Percentiles rank a stretch among this genome's conserved stretches.
These are phyloP conservation scores for Hyperoplus lanceolatus DNA, from an alignment of 2,797 vertebrate species.

Conservation along the genomic window DNA sequence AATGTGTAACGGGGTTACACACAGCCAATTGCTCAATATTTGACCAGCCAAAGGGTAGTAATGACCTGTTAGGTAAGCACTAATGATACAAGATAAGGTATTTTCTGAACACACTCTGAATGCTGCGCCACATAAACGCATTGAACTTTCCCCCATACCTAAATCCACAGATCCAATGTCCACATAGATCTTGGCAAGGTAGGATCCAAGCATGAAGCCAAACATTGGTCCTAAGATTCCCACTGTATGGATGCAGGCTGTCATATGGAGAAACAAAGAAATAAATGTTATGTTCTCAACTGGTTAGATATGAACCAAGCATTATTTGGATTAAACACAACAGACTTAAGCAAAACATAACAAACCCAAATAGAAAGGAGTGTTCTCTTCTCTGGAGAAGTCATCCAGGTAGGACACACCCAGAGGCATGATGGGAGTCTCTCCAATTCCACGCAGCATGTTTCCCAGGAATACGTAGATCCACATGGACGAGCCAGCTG, in stretches of 20 bases:
- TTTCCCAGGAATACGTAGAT: conserved; percentile 88
- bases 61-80: neutral
- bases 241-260: conserved; percentile 90
- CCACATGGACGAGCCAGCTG: conserved; percentile 84
- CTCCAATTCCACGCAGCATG: conserved; percentile 88
- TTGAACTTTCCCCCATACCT: conserved; percentile 81
- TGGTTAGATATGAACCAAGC: neutral
- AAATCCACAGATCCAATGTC: conserved; percentile 90
- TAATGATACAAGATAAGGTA: neutral
- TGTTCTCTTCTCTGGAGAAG: conserved; percentile 86
- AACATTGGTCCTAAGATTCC: conserved; percentile 90
- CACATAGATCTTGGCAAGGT: conserved; percentile 91
- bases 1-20: neutral
- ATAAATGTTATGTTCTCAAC: neutral
- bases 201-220: conserved; percentile 92
- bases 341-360: neutral
- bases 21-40: neutral
- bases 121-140: neutral
- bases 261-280: conserved; percentile 34
- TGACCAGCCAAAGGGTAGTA: neutral
- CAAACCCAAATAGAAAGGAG: conserved; percentile 84
- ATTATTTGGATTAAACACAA: neutral
- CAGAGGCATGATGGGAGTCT: conserved; percentile 88
- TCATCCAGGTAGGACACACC: conserved; percentile 90
- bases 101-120: neutral